phyloP scores from a whole-genome alignment of 2,888 invertebrate genomes.

The Thyatira batis region DNA sequence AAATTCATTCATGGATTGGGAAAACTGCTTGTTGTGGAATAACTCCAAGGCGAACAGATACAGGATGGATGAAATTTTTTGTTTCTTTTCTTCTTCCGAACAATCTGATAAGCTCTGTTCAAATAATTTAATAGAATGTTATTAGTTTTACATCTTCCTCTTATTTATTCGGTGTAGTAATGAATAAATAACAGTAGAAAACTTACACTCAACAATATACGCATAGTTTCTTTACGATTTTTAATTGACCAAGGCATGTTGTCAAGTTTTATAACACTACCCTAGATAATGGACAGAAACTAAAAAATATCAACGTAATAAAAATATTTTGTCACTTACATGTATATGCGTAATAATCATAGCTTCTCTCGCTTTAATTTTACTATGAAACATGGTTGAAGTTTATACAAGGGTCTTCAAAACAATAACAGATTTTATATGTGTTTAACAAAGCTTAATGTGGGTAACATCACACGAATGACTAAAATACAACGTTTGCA shows the following conservation, averaged over 20 bases:
- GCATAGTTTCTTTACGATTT: conserved; percentile 41
- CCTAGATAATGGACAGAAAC: background rate
- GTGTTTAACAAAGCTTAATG: background rate
- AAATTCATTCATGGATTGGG: conserved; percentile 96
- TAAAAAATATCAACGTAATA: conserved; percentile 21
- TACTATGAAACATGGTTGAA: conserved; percentile 50
- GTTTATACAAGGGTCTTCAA: background rate
- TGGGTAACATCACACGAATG: background rate
- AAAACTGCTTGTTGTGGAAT: conserved; percentile 93
- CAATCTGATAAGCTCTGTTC: conserved; percentile 91
- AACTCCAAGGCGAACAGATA: conserved; percentile 94
- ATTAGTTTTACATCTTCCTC: background rate
- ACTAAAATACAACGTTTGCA: background rate
- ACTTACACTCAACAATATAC: conserved; percentile 41
- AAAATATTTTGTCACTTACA: conserved; percentile 39
- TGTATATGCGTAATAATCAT: conserved; percentile 47
- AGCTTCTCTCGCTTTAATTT: conserved; percentile 53
- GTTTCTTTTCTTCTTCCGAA: conserved; percentile 89
- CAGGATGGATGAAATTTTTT: conserved; percentile 93
- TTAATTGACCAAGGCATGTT: conserved; percentile 39
- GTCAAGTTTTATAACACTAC: background rate
- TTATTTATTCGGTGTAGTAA: background rate
- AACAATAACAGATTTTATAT: background rate
- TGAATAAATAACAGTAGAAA: conserved; percentile 6
- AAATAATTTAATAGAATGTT: background rate